A percentile compares a stretch with the other conserved stretches of the same genome.
Evolutionary conservation across 2,888 invertebrate genomes (phyloP).

Genomic region (Gari tellinella): DNA sequence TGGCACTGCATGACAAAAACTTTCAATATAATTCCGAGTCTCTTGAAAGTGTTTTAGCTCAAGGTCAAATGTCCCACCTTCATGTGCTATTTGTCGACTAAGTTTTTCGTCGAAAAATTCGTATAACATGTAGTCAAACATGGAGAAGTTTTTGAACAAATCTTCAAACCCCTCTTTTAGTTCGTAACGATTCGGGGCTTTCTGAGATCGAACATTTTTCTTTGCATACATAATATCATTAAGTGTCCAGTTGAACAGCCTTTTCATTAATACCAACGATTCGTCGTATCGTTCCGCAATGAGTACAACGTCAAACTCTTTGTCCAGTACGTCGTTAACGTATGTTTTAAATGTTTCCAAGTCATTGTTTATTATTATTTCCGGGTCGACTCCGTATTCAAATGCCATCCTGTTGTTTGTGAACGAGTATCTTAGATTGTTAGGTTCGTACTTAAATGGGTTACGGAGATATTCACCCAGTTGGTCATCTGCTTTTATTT

Average conservation of each 20-base stretch:
- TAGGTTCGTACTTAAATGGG: constrained; percentile 24
- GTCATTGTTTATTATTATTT: constrained; percentile 43
- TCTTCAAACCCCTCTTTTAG: constrained; percentile 18
- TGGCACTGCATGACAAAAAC: constrained; percentile 41
- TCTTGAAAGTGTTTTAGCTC: constrained; percentile 45
- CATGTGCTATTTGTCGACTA: constrained; percentile 31
- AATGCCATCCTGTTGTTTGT: constrained; percentile 52
- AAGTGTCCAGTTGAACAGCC: constrained; percentile 43
- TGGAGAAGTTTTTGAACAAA: constrained; percentile 27
- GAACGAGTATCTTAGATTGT: constrained; percentile 18
- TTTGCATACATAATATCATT: constrained; percentile 55
- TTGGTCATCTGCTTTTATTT: constrained; percentile 24
- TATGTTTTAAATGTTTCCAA: constrained; percentile 37
- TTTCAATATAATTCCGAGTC: constrained; percentile 34
- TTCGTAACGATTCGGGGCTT: constrained; percentile 16
- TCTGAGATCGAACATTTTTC: constrained; percentile 45
- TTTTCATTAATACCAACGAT: constrained; percentile 49
- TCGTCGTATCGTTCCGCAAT: constrained; percentile 54
- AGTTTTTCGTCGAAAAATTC: constrained; percentile 51
- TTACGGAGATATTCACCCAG: constrained; percentile 32
- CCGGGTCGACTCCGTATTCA: constrained; percentile 50
- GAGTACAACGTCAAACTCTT: constrained; percentile 51
- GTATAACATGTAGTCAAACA: constrained; percentile 51
- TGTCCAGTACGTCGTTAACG: constrained; percentile 40
- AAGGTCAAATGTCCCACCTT: constrained; percentile 32